These are phyloP conservation scores for Urosaurus nigricauda DNA, from an alignment of 2,797 vertebrate genomes.

Conservation along the genomic window DNA sequence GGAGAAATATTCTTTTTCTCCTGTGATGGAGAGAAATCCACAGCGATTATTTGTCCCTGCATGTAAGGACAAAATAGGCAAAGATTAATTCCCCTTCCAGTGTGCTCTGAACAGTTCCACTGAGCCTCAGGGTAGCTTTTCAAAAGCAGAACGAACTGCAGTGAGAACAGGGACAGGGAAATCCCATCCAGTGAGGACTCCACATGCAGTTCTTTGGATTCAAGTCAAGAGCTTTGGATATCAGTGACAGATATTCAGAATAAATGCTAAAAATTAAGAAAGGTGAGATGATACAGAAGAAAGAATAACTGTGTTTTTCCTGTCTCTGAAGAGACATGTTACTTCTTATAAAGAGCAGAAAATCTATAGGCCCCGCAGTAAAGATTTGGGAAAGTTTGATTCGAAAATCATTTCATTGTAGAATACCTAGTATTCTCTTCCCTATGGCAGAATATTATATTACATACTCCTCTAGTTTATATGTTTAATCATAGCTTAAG, in stretches of 20 bases:
- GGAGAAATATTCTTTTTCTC: no score
- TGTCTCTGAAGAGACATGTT: background rate
- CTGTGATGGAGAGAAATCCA: no score
- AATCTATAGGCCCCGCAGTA: slow-evolving; percentile 2
- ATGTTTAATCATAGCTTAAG: slow-evolving; percentile 1
- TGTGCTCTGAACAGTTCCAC: background rate
- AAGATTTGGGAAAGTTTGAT: slow-evolving; percentile 11
- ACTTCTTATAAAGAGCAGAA: slow-evolving; percentile 14
- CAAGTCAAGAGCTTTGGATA: slow-evolving; percentile 37
- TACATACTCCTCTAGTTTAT: background rate
- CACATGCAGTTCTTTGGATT: background rate
- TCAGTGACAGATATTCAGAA: slow-evolving; percentile 45
- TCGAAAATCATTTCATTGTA: slow-evolving; percentile 24
- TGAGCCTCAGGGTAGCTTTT: background rate
- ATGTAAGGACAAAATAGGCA: no score
- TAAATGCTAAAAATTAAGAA: slow-evolving; percentile 49
- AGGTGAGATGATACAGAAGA: slow-evolving; percentile 42
- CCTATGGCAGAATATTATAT: slow-evolving; percentile 16
- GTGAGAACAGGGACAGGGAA: background rate
- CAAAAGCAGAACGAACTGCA: no score
- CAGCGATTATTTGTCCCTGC: no score
- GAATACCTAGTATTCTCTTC: slow-evolving; percentile 25
- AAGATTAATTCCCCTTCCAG: no score
- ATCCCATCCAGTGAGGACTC: no score
- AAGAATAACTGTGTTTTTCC: background rate